Evolutionary conservation across 2,113 vertebrate species (phyloP), one percentile per base, ranked within the genome.

Genomic region (Paramormyrops kingsleyae): DNA sequence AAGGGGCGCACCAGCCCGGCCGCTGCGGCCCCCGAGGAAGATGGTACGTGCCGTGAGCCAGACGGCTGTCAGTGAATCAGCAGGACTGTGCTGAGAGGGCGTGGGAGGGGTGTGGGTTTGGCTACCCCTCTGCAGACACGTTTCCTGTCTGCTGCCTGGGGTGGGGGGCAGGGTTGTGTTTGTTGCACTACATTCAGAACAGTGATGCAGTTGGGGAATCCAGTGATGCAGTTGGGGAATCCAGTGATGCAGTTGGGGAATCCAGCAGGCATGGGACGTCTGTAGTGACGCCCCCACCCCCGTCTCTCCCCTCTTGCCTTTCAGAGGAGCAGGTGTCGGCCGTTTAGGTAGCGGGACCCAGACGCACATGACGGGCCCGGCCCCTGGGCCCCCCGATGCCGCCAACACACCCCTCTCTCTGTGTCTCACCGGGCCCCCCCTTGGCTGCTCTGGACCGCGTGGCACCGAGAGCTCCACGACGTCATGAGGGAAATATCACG

Each of bases 251-350:
- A 19, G 53, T 56, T 53, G 17, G 5, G 21, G 6, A 66, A 66
- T 70, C 35, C 35, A 6, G 35, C 35, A 42, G 15, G 13, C 8
- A 1, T 39, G 12, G 31, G 15, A 42, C 17, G 4, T 15, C 27
- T 88, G 42, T 39, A 27, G 66, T 88, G 10, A 19, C 6, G 1
- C 46, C 50, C 59, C 59, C 66, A 59, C 47, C 21, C 10, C 91
- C n/a, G 66, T 59, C 21, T 50, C 49, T 87, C 15, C 88, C 92
- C n/a, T 92, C 35, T 83, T 7, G 13, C 39, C 70, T 96, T 96
- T 70, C 96, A 99, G 98, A 98, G 94, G 97, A 99, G 91, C 98
- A 99, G 92, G 97, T 99, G 17, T 99, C 98, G 21, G 97, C 98
- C 4, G 98, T 99, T 90, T 95, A 95, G 93, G 39, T 89, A 17